phyloP scores from a whole-genome alignment of 2,888 invertebrate species.

The Zygogramma bicolorata region DNA sequence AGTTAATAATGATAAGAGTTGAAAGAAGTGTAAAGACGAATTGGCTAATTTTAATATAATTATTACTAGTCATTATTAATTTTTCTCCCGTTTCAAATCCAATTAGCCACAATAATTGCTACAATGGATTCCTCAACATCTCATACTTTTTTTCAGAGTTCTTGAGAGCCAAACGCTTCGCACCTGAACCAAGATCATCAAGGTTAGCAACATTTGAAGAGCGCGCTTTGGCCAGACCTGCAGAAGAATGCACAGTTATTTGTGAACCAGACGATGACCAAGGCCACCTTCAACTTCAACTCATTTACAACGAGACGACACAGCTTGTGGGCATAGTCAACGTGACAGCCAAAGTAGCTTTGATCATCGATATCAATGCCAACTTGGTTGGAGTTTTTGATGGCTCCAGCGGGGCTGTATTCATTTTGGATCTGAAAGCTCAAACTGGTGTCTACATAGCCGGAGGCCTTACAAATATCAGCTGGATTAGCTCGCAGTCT shows the following conservation, averaged over 20 bases:
- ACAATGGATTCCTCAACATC: no score
- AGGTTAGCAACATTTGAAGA: conserved; percentile 25
- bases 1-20: no score
- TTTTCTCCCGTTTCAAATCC: no score
- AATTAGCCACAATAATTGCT: no score
- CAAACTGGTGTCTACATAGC: conserved; percentile 40
- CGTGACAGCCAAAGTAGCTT: conserved; percentile 36
- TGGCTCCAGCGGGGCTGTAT: conserved; percentile 36
- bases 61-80: no score
- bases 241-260: conserved; percentile 15
- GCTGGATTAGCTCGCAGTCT: conserved; percentile 32
- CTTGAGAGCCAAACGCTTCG: conserved; percentile 34
- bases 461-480: conserved; percentile 20
- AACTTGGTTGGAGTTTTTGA: conserved; percentile 39
- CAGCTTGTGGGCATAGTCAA: conserved; percentile 41
- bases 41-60: no score
- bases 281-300: conserved; percentile 32
- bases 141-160: conserved; percentile 30
- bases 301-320: conserved; percentile 33
- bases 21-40: no score
- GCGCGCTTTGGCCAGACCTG: background rate
- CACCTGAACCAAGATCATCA: conserved; percentile 29
- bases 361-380: conserved; percentile 40
- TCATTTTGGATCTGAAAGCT: conserved; percentile 37
- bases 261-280: background rate